Conservation (phyloP, 2,888 invertebrate genomes). For the Lampropteryx suffumata region DNA sequence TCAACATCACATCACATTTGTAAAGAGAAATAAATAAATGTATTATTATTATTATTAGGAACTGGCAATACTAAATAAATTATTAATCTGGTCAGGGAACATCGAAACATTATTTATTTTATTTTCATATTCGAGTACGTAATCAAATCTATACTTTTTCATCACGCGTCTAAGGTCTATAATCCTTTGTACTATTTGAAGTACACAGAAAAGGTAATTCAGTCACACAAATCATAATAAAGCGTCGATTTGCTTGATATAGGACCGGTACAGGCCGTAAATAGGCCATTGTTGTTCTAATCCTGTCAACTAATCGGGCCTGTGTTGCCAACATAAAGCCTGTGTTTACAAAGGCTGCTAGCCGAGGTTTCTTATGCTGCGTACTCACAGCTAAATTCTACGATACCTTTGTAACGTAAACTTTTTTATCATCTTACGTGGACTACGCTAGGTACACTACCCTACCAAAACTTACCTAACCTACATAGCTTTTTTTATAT, state of each 20-base stretch:
- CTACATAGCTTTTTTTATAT: too few species aligned
- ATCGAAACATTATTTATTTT: slow-evolving; percentile 20
- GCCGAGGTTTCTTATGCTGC: background rate
- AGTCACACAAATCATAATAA: slow-evolving; percentile 46
- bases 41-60: too few species aligned
- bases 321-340: slow-evolving; percentile 20
- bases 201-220: slow-evolving; percentile 17
- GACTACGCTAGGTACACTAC: too few species aligned
- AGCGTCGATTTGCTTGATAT: slow-evolving; percentile 62
- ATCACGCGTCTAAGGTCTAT: background rate
- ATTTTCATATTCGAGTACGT: slow-evolving; percentile 13
- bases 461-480: too few species aligned
- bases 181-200: background rate
- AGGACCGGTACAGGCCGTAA: slow-evolving; percentile 49
- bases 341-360: slow-evolving; percentile 9
- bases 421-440: too few species aligned
- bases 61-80: too few species aligned
- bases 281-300: slow-evolving; percentile 74
- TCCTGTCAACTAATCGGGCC: slow-evolving; percentile 68
- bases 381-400: background rate
- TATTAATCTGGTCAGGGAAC: slow-evolving; percentile 22
- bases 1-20: too few species aligned
- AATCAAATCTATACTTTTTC: slow-evolving; percentile 1
- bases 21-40: too few species aligned
- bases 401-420: too few species aligned